These are phyloP conservation scores for Cuniculus paca DNA, from an alignment of 2,797 vertebrate genomes.

Conservation along the genomic window DNA sequence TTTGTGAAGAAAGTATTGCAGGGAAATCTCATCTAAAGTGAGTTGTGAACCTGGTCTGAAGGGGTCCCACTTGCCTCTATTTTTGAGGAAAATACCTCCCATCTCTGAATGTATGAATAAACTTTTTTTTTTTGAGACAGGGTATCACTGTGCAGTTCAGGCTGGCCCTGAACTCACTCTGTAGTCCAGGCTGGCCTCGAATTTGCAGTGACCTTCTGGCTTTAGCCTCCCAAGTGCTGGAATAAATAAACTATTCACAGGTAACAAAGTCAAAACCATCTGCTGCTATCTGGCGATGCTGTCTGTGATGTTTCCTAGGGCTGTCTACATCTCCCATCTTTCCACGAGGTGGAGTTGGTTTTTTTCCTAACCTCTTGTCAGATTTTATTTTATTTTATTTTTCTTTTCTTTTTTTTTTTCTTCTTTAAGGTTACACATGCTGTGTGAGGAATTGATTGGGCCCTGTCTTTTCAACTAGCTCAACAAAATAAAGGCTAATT, in stretches of 20 bases:
- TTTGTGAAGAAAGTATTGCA: background rate
- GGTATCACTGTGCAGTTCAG: too few species aligned
- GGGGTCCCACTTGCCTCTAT: background rate
- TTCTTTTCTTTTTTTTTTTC: background rate
- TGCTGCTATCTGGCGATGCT: background rate
- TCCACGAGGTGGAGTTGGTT: background rate
- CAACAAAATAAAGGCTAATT: background rate
- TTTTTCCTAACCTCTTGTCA: background rate
- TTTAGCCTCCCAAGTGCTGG: too few species aligned
- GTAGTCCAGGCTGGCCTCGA: too few species aligned
- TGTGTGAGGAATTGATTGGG: background rate
- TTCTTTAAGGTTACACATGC: background rate
- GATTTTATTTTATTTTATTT: too few species aligned
- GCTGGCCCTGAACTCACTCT: too few species aligned
- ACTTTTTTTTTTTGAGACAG: too few species aligned
- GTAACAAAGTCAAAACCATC: background rate
- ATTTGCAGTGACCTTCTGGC: too few species aligned
- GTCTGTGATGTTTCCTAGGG: background rate
- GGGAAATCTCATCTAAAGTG: background rate
- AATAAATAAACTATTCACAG: slow-evolving; percentile 10
- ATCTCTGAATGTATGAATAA: background rate
- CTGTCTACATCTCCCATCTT: background rate
- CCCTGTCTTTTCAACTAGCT: slow-evolving; percentile 1
- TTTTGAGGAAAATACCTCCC: background rate
- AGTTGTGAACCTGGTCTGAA: background rate